phyloP scores from a whole-genome alignment of 2,888 invertebrate genomes.

The Euclidia mi region DNA sequence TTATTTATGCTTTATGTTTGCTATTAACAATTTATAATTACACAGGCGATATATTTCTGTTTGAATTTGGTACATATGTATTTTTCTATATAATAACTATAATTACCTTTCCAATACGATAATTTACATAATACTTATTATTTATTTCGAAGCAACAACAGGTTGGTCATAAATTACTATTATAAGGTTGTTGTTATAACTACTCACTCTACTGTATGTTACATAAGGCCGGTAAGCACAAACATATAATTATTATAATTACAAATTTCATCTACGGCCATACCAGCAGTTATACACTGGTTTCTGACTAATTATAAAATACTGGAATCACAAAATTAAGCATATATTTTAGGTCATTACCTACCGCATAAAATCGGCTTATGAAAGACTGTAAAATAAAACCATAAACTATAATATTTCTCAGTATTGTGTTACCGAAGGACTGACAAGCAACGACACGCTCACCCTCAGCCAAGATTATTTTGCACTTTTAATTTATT shows the following conservation, averaged over 20 bases:
- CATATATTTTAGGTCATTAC: constrained; percentile 43
- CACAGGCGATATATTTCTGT: neutral
- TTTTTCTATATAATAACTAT: constrained; percentile 5
- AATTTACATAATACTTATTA: constrained; percentile 24
- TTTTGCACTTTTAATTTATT: constrained; percentile 9
- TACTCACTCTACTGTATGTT: constrained; percentile 17
- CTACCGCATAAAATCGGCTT: constrained; percentile 54
- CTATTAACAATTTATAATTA: constrained; percentile 15
- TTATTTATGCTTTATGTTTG: too few species aligned
- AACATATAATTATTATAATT: constrained; percentile 60
- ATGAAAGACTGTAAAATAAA: constrained; percentile 54
- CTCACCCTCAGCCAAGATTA: constrained; percentile 7
- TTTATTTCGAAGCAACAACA: constrained; percentile 33
- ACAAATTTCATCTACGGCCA: constrained; percentile 58
- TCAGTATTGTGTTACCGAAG: constrained; percentile 54
- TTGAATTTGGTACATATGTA: neutral
- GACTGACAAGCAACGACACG: constrained; percentile 19
- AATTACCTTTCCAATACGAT: constrained; percentile 9
- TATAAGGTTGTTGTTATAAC: constrained; percentile 28
- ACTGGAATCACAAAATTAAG: constrained; percentile 38
- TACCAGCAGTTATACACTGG: constrained; percentile 41
- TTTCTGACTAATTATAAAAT: constrained; percentile 48
- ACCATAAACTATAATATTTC: constrained; percentile 55
- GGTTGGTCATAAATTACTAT: constrained; percentile 39
- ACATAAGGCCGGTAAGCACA: constrained; percentile 36